Conservation (phyloP, 2,113 vertebrate species). For the Caranx melampygus region DNA sequence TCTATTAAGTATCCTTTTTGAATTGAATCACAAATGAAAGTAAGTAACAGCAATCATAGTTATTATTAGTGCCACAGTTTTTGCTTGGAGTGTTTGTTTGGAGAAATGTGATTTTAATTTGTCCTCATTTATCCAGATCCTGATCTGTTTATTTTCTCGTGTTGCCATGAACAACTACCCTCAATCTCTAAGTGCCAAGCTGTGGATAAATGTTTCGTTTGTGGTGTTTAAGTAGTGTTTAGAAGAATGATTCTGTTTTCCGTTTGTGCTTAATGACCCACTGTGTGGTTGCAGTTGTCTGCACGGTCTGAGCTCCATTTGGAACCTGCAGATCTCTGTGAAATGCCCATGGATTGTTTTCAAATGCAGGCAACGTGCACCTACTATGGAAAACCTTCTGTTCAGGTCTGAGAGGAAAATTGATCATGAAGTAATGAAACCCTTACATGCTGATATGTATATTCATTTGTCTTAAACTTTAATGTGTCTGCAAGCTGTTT, state of each 20-base stretch:
- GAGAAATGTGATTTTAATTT: neutral
- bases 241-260: neutral
- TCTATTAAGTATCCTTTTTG: neutral
- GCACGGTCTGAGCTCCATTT: neutral
- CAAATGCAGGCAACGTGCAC: neutral
- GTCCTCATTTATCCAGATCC: neutral
- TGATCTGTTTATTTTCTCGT: slow-evolving; percentile 8
- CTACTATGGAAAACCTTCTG: neutral
- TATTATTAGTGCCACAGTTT: neutral
- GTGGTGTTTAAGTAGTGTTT: too few species aligned
- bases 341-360: neutral
- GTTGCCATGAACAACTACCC: slow-evolving; percentile 10
- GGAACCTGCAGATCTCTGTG: neutral
- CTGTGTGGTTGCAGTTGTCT: neutral
- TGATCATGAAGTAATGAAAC: neutral
- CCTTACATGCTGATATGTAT: neutral
- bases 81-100: neutral
- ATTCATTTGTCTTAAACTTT: neutral
- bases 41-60: neutral
- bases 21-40: neutral
- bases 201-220: too few species aligned
- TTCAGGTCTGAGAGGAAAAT: neutral
- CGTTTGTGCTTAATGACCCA: neutral
- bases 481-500: neutral
- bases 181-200: neutral